Evolutionary conservation across 2,888 invertebrate species (phyloP), one percentile per base, ranked within the genome.

Genomic region (Hypomecis atomaria): DNA sequence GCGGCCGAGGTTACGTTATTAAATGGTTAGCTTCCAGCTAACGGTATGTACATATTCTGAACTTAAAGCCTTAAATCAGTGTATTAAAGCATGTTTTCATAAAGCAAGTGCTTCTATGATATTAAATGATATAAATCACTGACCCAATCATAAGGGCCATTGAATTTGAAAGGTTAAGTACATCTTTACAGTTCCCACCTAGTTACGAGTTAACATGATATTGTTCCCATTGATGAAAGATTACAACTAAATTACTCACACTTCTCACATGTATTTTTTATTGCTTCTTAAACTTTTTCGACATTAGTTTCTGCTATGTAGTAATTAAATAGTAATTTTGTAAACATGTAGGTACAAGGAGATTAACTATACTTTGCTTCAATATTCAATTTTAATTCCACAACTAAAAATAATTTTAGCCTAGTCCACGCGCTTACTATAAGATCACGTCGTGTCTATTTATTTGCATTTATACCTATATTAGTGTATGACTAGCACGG

Each of bases 81-180:
- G 44, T 45, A 10, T 38, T 37, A 64, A 44, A 54, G 54, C 40
- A 44, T 55, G 23, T 5, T 55, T 45, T 59, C 40, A 55, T n/a
- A 45, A 34, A 45, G 53, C 53, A 55, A 50, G 45, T 63, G 38
- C 45, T 36, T 11, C 13, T 23, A 4, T 37, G 23, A 59, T 59
- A 59, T 59, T 59, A 64, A 56, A 59, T 64, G 59, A 66, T 64
- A 66, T 59, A 66, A 61, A 69, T 63, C 65, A 66, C 61, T 49
- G 47, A 59, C 53, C 55, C 59, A 43, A 44, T 67, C 48, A 58
- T 52, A 59, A 61, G 64, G 59, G 64, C 61, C 59, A 67, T 67
- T 65, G 59, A 65, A 67, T 67, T 67, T 56, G 55, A 67, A 67
- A 59, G 64, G 64, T 65, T 64, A 65, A 61, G 55, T 59, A 57